These are phyloP conservation scores for Halictus rubicundus DNA, from an alignment of 1,140 invertebrate genomes.

Conservation along the genomic window DNA sequence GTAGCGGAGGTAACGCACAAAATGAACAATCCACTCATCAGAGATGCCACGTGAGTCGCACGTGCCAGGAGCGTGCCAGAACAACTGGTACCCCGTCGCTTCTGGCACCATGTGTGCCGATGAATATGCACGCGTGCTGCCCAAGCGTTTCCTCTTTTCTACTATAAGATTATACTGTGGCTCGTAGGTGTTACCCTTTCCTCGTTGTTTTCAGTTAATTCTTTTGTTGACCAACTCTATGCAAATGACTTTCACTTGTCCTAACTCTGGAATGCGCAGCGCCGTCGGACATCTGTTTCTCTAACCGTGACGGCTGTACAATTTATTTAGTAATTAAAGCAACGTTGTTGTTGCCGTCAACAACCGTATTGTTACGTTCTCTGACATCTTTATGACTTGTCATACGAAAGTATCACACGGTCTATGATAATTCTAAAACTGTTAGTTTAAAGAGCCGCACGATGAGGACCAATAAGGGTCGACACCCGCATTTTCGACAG, in stretches of 20 bases:
- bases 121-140: conserved; percentile 50
- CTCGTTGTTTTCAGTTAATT: background rate
- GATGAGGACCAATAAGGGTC: background rate
- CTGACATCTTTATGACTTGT: background rate
- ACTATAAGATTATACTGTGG: conserved; percentile 38
- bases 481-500: conserved; percentile 54
- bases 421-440: background rate
- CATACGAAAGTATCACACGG: background rate
- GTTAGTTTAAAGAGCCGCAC: background rate
- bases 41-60: conserved; percentile 74
- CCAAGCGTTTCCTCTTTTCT: conserved; percentile 43
- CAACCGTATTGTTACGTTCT: too few species aligned
- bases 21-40: conserved; percentile 79
- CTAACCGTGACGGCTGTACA: background rate
- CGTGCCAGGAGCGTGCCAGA: conserved; percentile 75
- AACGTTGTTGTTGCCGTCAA: too few species aligned
- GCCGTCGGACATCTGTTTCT: too few species aligned
- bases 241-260: background rate
- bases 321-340: too few species aligned
- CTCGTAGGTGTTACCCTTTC: conserved; percentile 35
- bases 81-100: conserved; percentile 76
- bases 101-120: conserved; percentile 73
- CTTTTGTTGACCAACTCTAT: background rate
- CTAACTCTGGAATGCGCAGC: background rate
- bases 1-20: conserved; percentile 29